A percentile compares a stretch with the other conserved stretches of the same genome.
These are phyloP conservation scores for Amiota minor DNA, from an alignment of 2,888 invertebrate genomes.

Conservation along the genomic window DNA sequence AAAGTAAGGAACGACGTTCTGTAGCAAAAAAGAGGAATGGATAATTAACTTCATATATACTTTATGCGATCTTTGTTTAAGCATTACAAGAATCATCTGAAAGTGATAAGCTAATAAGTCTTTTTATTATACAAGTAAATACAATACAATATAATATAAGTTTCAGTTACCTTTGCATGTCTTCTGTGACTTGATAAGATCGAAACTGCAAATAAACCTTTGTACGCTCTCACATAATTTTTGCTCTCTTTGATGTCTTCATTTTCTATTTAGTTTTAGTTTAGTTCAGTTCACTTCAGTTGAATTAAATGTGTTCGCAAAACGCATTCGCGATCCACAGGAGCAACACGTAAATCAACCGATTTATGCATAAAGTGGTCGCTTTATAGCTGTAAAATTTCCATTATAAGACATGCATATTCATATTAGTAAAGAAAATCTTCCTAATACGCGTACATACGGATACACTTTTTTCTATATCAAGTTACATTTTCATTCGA, in stretches of 20 bases:
- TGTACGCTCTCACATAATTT: neutral
- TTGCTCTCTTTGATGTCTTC: too few relatives aligned
- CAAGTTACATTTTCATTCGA: neutral
- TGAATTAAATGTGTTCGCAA: neutral
- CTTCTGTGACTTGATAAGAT: neutral
- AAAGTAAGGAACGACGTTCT: too few relatives aligned
- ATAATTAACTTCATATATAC: too few relatives aligned
- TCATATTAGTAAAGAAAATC: neutral
- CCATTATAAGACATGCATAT: neutral
- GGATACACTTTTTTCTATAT: neutral
- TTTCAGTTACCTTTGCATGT: constrained; percentile 8
- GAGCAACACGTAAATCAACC: neutral
- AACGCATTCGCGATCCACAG: neutral
- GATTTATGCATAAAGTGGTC: constrained; percentile 8
- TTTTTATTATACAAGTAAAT: too few relatives aligned
- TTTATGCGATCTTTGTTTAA: too few relatives aligned
- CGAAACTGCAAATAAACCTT: neutral
- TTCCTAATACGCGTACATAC: too few relatives aligned
- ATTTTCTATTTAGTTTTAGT: too few relatives aligned
- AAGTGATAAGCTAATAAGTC: too few relatives aligned
- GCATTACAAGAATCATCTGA: too few relatives aligned
- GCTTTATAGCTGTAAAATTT: constrained; percentile 5
- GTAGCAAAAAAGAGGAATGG: too few relatives aligned
- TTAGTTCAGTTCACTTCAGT: neutral
- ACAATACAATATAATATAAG: too few relatives aligned